Percentiles rank a stretch among this genome's conserved stretches.
Conservation (phyloP, 2,888 invertebrate genomes). For the Sycophila texana region DNA sequence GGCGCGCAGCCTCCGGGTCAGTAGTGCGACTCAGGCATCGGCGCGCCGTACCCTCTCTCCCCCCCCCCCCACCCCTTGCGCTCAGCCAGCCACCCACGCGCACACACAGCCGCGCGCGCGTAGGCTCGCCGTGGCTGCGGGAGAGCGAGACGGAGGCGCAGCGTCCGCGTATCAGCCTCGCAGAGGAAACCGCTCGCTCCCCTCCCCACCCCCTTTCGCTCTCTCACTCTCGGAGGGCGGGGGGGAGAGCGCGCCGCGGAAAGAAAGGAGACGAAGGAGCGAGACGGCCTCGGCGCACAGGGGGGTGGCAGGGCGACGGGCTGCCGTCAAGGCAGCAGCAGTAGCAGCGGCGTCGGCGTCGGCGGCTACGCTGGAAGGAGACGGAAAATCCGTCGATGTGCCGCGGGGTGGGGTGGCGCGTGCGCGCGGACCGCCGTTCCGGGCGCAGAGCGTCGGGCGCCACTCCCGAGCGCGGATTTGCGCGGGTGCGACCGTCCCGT, state of each 20-base stretch:
- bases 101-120: not conserved
- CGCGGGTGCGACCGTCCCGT: constrained; percentile 63
- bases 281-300: not conserved
- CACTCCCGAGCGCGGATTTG: constrained; percentile 74
- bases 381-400: constrained; percentile 47
- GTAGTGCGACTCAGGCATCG: constrained; percentile 51
- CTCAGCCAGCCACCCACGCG: not conserved
- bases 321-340: not conserved
- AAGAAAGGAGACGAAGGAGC: not conserved
- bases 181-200: too few relatives aligned
- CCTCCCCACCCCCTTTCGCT: too few relatives aligned
- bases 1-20: constrained; percentile 48
- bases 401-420: constrained; percentile 51
- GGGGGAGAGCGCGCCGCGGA: too few relatives aligned
- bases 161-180: not conserved
- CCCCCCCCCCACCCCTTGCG: not conserved
- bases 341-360: not conserved
- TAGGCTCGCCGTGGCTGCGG: too few relatives aligned
- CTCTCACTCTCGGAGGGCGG: too few relatives aligned
- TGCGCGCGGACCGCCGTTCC: constrained; percentile 38
- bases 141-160: not conserved
- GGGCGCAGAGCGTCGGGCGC: constrained; percentile 76
- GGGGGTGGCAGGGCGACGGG: too few relatives aligned
- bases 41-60: constrained; percentile 11
- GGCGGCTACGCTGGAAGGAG: not conserved